Conservation (phyloP, 2,113 vertebrate genomes). For the Ceratotherium simum region DNA sequence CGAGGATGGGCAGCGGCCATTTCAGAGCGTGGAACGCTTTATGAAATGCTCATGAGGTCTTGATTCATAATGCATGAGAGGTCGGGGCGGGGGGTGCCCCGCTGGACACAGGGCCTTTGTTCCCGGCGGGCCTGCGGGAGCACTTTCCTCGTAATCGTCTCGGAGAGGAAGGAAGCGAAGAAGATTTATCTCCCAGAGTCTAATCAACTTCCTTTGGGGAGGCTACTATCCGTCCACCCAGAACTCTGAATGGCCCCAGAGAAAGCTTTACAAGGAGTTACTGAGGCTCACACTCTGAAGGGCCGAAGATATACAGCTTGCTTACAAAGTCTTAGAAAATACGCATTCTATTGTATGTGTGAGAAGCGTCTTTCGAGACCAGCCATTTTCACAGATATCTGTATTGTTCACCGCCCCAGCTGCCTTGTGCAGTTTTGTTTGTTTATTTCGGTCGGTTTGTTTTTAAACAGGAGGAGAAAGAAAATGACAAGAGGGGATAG, state of each 20-base stretch:
- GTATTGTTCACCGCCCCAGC: background rate
- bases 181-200: background rate
- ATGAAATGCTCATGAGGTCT: constrained; percentile 56
- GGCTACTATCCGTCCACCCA: background rate
- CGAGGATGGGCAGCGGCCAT: background rate
- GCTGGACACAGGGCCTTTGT: constrained; percentile 59
- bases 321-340: background rate
- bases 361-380: background rate
- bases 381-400: background rate
- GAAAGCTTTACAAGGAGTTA: background rate
- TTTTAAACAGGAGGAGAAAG: constrained; percentile 34
- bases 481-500: background rate
- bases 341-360: accelerated
- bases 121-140: accelerated
- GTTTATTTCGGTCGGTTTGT: background rate
- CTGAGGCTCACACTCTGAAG: background rate
- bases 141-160: background rate
- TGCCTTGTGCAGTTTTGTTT: background rate
- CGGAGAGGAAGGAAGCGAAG: constrained; percentile 44
- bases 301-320: background rate
- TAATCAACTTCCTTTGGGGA: constrained; percentile 13
- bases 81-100: background rate
- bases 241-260: background rate
- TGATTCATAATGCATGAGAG: constrained; percentile 68
- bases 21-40: constrained; percentile 41